Evolutionary conservation across 2,888 invertebrate genomes (phyloP), one percentile per base, ranked within the genome.

Genomic region (Folsomia manolachei): DNA sequence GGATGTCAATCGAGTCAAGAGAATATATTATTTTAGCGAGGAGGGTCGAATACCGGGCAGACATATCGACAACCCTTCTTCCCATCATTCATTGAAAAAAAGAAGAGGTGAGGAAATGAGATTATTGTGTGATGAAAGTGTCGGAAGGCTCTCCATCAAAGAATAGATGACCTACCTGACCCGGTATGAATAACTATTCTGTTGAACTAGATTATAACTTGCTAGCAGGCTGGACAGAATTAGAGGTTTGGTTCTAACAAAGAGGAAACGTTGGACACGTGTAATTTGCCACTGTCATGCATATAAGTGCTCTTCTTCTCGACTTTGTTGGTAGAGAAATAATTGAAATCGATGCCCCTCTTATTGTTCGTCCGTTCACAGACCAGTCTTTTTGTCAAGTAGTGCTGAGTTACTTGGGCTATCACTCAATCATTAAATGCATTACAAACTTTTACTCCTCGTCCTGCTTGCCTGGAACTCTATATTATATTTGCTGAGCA

Each of bases 331-430:
- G 39, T 39, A 39, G 39, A 39, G 14, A 18, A 62, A 24, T 56
- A 68, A 68, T 68, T 53, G 60, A 68, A 68, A 68, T 68, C 68
- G 68, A 68, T 39, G 39, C 27, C 56, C 66, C 26, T 56, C 60
- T 19, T 23, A 18, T 27, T n/a, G 14, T n/a, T n/a, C n/a, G n/a
- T n/a, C n/a, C n/a, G n/a, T n/a, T n/a, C n/a, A n/a, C n/a, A n/a
- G n/a, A n/a, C n/a, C n/a, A n/a, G n/a, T n/a, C n/a, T n/a, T n/a
- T n/a, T 39, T 14, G 39, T 14, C 39, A 39, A 39, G n/a, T n/a
- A n/a, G n/a, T n/a, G n/a, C n/a, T n/a, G n/a, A n/a, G n/a, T n/a
- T n/a, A 39, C 7, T 39, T 39, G 39, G 39, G 4, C 4, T 39
- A 4, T 9, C 14, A 39, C 39, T 14, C 4, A 39, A 39, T 39